Conservation (phyloP, 1,140 invertebrate species). For the Orchesella cincta region DNA sequence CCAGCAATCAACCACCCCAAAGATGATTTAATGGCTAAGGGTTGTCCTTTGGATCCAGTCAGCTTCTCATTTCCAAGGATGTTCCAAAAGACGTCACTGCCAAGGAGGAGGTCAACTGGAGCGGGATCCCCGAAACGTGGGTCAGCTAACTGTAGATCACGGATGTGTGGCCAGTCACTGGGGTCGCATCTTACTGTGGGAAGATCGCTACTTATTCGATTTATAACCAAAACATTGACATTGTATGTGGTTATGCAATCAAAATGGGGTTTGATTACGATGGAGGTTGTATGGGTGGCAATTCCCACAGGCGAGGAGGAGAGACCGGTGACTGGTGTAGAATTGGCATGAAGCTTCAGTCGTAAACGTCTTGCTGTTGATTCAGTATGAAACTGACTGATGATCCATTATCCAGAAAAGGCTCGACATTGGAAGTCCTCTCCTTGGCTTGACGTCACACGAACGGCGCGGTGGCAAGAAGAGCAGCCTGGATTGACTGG, state of each 20-base stretch:
- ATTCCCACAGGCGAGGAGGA: not conserved
- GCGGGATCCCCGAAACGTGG: not conserved
- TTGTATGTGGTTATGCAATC: not conserved
- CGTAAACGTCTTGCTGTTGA: not conserved
- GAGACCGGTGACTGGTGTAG: not conserved
- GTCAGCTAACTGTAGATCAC: not conserved
- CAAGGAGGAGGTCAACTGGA: not conserved
- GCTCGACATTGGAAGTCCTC: not conserved
- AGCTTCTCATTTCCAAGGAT: not conserved
- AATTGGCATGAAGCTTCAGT: not conserved
- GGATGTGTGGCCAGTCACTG: not conserved
- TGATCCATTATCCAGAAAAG: not conserved
- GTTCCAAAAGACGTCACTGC: not conserved
- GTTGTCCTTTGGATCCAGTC: not conserved
- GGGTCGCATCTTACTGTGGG: not conserved
- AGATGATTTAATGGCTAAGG: not conserved
- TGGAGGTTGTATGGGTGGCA: not conserved
- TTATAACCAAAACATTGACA: not conserved
- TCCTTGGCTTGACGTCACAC: not conserved
- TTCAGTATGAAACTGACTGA: not conserved
- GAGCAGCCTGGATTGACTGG: not conserved
- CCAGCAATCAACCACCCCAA: not conserved
- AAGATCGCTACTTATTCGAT: not conserved
- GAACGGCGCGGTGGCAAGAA: not conserved
- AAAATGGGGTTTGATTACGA: not conserved